Percentiles rank a stretch among this genome's conserved stretches.
Conservation (phyloP, 1,140 invertebrate genomes). For the Eriosoma lanigerum region DNA sequence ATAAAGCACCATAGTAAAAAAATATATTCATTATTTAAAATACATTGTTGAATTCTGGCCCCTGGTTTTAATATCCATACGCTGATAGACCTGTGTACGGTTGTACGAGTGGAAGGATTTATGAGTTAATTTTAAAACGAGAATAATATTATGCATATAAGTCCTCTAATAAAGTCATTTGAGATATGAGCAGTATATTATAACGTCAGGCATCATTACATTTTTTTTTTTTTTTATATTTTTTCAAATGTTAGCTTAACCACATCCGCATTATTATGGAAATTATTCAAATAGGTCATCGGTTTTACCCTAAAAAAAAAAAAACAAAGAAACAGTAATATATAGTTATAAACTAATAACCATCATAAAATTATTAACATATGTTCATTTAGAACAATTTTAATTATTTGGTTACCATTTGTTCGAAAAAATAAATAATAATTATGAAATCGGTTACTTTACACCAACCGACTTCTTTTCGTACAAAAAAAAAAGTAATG, state of each 20-base stretch:
- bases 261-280: constrained; percentile 42
- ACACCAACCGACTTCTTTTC: no score
- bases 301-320: not conserved
- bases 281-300: constrained; percentile 46
- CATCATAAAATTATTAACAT: constrained; percentile 29
- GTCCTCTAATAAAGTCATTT: constrained; percentile 22
- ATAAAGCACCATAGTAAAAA: no score
- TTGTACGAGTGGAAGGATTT: constrained; percentile 9
- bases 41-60: not conserved
- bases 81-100: not conserved
- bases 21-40: no score
- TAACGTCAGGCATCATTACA: not conserved
- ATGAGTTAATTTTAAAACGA: constrained; percentile 33
- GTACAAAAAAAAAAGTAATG: no score
- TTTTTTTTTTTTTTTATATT: not conserved
- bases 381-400: constrained; percentile 8
- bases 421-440: not conserved
- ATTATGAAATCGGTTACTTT: not conserved
- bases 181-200: constrained; percentile 36
- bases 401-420: constrained; percentile 21
- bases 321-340: not conserved
- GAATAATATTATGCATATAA: constrained; percentile 10
- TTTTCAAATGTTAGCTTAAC: constrained; percentile 12
- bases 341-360: not conserved
- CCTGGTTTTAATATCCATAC: not conserved